These are phyloP conservation scores for Montifringilla adamsi DNA, from an alignment of 2,113 vertebrate species.

Conservation along the genomic window DNA sequence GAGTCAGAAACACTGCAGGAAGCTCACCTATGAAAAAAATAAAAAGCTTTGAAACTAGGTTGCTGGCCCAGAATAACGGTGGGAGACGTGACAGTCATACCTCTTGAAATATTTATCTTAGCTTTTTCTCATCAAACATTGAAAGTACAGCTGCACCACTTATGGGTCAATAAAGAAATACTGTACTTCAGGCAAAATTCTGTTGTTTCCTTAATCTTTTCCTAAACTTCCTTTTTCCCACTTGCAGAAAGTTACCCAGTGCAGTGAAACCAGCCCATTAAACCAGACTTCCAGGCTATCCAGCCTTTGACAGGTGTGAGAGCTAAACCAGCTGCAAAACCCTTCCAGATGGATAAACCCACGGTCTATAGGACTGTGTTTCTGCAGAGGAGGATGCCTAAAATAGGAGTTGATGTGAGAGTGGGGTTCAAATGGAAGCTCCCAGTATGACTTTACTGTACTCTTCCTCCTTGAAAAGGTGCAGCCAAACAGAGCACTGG, in stretches of 20 bases:
- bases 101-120: slow-evolving; percentile 41
- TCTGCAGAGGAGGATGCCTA: background rate
- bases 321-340: background rate
- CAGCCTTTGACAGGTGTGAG: background rate
- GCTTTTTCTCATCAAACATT: background rate
- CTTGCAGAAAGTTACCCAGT: background rate
- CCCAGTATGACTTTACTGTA: background rate
- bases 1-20: background rate
- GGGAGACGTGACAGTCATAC: background rate
- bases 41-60: background rate
- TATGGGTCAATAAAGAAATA: background rate
- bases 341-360: background rate
- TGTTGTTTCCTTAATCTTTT: background rate
- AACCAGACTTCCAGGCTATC: background rate
- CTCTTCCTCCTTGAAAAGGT: background rate
- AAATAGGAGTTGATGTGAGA: background rate
- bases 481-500: background rate
- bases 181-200: background rate
- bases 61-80: background rate
- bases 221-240: background rate
- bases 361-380: background rate
- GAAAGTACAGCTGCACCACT: slow-evolving; percentile 1
- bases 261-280: background rate
- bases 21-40: background rate
- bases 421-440: background rate